These are phyloP conservation scores for Oreotrochilus melanogaster DNA, from an alignment of 2,113 vertebrate species.

Conservation along the genomic window DNA sequence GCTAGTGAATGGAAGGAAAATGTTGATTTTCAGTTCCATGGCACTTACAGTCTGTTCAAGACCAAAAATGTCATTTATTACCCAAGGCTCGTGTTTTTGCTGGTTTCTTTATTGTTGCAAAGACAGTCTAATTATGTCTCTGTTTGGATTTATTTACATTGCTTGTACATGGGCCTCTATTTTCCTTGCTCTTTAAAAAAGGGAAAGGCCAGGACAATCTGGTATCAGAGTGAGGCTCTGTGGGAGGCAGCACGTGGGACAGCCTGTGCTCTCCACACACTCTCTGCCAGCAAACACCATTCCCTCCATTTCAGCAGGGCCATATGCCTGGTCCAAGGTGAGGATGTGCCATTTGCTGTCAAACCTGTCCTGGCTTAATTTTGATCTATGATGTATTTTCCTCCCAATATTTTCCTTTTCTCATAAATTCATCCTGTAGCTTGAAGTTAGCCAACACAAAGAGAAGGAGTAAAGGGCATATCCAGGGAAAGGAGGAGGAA, in stretches of 20 bases:
- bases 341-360: neutral
- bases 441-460: neutral
- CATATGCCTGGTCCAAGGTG: accelerated
- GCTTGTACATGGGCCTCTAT: neutral
- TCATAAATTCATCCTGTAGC: neutral
- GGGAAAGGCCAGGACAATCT: neutral
- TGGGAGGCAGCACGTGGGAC: neutral
- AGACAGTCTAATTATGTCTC: constrained; percentile 13
- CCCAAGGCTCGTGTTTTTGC: neutral
- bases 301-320: neutral
- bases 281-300: neutral
- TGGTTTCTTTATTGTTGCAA: constrained; percentile 43
- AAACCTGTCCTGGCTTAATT: neutral
- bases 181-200: neutral
- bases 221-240: neutral
- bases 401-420: neutral
- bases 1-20: constrained; percentile 58
- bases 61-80: constrained; percentile 28
- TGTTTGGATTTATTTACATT: constrained; percentile 8
- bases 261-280: neutral
- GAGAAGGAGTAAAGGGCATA: neutral
- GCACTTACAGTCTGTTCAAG: constrained; percentile 62
- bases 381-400: neutral
- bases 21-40: constrained; percentile 36
- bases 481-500: neutral